Conservation (phyloP, 2,797 vertebrate species). For the Falco columbarius region DNA sequence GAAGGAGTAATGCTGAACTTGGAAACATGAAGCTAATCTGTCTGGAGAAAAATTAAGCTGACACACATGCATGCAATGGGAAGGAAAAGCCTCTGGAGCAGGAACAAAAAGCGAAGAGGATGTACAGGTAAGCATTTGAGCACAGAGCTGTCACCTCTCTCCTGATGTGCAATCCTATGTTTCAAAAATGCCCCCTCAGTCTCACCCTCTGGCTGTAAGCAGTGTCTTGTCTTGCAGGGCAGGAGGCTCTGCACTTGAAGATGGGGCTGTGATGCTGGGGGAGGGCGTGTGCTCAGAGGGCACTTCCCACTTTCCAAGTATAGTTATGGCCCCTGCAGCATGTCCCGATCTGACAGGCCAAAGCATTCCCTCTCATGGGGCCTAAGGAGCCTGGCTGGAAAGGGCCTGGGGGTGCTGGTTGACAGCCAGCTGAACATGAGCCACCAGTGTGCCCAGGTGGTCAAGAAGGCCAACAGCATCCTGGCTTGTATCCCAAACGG, state of each 20-base stretch:
- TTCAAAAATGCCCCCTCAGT: background rate
- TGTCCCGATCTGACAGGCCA: background rate
- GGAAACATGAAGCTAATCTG: background rate
- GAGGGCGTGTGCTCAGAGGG: background rate
- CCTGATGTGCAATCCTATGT: accelerated
- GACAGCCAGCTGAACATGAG: too few species aligned
- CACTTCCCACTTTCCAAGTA: background rate
- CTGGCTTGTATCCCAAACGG: too few species aligned
- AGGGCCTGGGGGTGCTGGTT: too few species aligned
- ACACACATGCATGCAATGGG: background rate
- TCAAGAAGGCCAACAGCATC: too few species aligned
- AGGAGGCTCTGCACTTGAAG: background rate
- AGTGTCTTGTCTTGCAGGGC: background rate
- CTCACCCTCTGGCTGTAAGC: background rate
- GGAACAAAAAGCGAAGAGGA: background rate
- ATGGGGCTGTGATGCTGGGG: background rate
- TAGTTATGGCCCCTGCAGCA: accelerated
- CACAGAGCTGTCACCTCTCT: background rate
- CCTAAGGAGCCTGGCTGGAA: background rate
- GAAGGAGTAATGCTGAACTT: background rate
- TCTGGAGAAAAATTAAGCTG: background rate
- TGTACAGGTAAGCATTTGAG: background rate
- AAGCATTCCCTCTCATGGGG: background rate
- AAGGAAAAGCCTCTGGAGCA: background rate
- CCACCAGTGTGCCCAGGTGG: too few species aligned